Conservation (phyloP, 2,113 vertebrate genomes). For the Pyrgilauda ruficollis region DNA sequence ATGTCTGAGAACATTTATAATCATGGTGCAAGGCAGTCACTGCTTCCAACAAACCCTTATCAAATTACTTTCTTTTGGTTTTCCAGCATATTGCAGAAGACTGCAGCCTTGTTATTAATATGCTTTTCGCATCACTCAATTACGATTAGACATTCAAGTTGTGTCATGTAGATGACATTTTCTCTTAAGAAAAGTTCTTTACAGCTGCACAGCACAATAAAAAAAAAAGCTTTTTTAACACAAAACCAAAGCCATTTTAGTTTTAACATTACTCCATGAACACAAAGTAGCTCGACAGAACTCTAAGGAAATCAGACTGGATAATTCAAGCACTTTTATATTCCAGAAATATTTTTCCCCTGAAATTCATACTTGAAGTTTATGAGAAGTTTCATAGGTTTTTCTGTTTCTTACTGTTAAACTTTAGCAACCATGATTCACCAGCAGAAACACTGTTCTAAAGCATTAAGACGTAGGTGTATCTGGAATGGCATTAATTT, state of each 20-base stretch:
- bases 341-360: not conserved
- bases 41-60: not conserved
- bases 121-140: constrained; percentile 10
- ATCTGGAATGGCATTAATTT: not conserved
- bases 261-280: not conserved
- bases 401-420: not conserved
- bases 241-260: not conserved
- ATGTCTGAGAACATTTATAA: not conserved
- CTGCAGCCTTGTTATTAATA: not conserved
- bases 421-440: not conserved
- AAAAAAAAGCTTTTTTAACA: constrained; percentile 17
- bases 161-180: not conserved
- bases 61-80: not conserved
- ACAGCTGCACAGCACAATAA: not conserved
- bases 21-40: not conserved
- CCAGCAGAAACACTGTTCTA: not conserved
- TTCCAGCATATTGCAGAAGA: not conserved
- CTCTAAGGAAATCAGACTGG: not conserved
- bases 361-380: not conserved
- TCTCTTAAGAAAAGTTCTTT: constrained; percentile 9
- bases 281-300: not conserved
- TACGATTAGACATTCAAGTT: constrained; percentile 21
- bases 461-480: not conserved
- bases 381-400: not conserved
- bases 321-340: not conserved